Base-by-base conservation (phyloP, 2,888 invertebrate species). In the Neria commutata region DNA sequence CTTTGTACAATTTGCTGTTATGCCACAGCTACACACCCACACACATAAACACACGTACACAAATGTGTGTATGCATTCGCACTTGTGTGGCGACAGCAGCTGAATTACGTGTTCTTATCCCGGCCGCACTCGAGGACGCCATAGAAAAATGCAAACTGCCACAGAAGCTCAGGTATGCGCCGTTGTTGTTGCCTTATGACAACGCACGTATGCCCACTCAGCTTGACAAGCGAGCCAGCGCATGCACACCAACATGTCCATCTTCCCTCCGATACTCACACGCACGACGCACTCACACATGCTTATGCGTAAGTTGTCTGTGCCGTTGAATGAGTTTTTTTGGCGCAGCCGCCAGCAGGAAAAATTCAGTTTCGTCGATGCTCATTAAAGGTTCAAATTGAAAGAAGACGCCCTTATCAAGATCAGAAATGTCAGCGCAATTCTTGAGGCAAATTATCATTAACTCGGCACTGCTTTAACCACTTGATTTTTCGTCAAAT, bases 101-200 rank as follows among this genome's bases (percentile, higher is more conserved):
- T 62, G 49, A 59, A 58, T 64, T 73, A 72, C 75, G 71, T 69
- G 64, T n/a, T n/a, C n/a, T n/a, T n/a, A n/a, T n/a, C n/a, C n/a
- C n/a, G n/a, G n/a, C n/a, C n/a, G n/a, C n/a, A n/a, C n/a, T n/a
- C n/a, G n/a, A n/a, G n/a, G n/a, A n/a, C n/a, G n/a, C n/a, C n/a
- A n/a, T 11, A 29, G 29, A 8, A 29, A 29, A 8, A 29, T 29
- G 6, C 11, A 29, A 29, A 11, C 29, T 29, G 19, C 25, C 19
- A 23, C 11, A 21, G n/a, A 17, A 40, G 56, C 14, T 16, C 16
- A 40, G 29, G 23, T 50, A 49, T 56, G 50, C 11, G 51, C 34
- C 25, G 19, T 21, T 33, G 21, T 14, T 34, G 56, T 24, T 40
- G 19, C 25, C 24, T 19, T 8, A 33, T n/a, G 37, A 4, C 16